Base-by-base conservation (phyloP, 1,140 invertebrate genomes). In the Achroia grisella region DNA sequence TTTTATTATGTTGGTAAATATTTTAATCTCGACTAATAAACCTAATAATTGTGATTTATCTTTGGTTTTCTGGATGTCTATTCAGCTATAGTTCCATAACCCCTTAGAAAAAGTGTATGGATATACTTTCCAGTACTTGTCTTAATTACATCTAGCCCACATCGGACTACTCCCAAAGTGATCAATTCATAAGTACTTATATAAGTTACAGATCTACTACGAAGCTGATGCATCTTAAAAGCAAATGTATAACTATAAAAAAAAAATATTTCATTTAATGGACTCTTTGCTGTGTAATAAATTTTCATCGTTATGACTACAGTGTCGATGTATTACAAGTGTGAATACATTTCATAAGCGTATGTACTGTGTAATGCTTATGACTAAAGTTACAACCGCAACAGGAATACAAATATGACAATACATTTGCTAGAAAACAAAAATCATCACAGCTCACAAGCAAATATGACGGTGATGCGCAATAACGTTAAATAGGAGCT, bases 161-260 rank as follows among this genome's bases (percentile, higher is more conserved):
- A 46, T 44, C 40, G 44, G 57, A 55, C 69, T 63, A 64, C 65
- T 40, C 57, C 53, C 52, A 49, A 55, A 56, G 62, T 71, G 63
- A 72, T 65, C 71, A 76, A 62, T 68, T 71, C 64, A 77, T 85
- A 85, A 85, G 81, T 85, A 85, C 81, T 85, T 79, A 84, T 58
- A 77, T 71, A 77, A 80, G 77, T 79, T 82, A 80, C 81, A 85
- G 81, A 85, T 85, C 81, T 85, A 84, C 68, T 64, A 73, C 61
- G 62, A 84, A 80, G 78, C 76, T 75, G 71, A 78, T 74, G 69
- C 60, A 66, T 71, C 65, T 72, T 80, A 75, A 76, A 74, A 78
- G 71, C 70, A 73, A 79, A 78, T 78, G 76, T 72, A 73, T 67
- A 78, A 79, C 66, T 67, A 75, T 59, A 71, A 17, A 75, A 60